Evolutionary conservation across 2,797 vertebrate genomes (phyloP).

Genomic region (Adrianichthys oophorus): DNA sequence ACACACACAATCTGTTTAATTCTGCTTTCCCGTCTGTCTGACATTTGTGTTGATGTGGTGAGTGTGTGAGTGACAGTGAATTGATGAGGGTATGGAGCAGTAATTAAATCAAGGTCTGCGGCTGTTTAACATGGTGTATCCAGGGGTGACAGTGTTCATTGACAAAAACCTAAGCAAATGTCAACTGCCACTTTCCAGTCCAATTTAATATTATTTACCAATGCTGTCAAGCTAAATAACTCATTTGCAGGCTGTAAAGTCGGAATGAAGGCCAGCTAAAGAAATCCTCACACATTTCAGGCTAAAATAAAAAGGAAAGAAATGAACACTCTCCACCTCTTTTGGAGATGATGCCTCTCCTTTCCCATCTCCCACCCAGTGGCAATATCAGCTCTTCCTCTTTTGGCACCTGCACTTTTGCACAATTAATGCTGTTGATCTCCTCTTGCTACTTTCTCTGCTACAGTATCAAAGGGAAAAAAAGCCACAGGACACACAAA

Average conservation of each 20-base stretch:
- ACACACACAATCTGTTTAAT: conserved; percentile 16
- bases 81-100: conserved; percentile 55
- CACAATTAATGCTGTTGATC: conserved; percentile 28
- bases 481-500: conserved; percentile 19
- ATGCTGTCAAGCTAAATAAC: conserved; percentile 49
- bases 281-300: conserved; percentile 13
- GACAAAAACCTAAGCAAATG: conserved; percentile 71
- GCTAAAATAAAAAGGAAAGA: conserved; percentile 23
- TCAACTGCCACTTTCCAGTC: conserved; percentile 63
- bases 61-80: conserved; percentile 58
- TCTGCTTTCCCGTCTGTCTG: conserved; percentile 32
- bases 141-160: conserved; percentile 64
- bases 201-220: conserved; percentile 59
- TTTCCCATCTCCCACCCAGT: conserved; percentile 28
- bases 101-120: conserved; percentile 71
- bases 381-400: conserved; percentile 27
- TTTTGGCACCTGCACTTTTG: conserved; percentile 34
- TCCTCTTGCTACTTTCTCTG: conserved; percentile 23
- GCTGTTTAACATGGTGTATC: conserved; percentile 64
- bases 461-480: conserved; percentile 6
- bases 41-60: conserved; percentile 49
- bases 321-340: conserved; percentile 15
- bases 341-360: conserved; percentile 27
- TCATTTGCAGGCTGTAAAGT: conserved; percentile 26
- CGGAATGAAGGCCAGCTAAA: not conserved